These are phyloP conservation scores for Sparus aurata DNA, from an alignment of 2,797 vertebrate species.

Conservation along the genomic window DNA sequence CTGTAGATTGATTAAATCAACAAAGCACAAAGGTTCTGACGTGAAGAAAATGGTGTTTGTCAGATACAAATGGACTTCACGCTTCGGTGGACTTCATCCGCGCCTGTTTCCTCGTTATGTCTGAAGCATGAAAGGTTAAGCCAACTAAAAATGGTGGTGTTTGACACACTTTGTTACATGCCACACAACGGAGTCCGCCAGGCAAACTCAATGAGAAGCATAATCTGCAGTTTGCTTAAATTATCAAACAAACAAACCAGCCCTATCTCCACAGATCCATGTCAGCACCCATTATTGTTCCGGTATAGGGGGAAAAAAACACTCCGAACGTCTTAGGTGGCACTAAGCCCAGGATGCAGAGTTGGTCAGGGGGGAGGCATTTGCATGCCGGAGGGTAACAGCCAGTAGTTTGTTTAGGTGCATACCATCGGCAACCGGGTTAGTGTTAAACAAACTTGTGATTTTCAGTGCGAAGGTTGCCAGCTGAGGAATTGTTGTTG, in stretches of 20 bases:
- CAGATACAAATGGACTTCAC: slow-evolving; percentile 47
- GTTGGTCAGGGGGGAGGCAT: no score
- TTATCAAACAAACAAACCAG: slow-evolving; percentile 15
- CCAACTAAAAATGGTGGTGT: slow-evolving; percentile 13
- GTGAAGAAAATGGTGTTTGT: slow-evolving; percentile 50
- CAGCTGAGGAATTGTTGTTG: no score
- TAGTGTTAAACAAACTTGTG: no score
- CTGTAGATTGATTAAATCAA: slow-evolving; percentile 62
- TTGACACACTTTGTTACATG: slow-evolving; percentile 20
- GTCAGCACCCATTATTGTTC: no score
- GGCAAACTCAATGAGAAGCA: slow-evolving; percentile 15
- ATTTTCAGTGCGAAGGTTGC: no score
- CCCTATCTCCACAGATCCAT: background rate
- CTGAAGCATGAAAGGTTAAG: slow-evolving; percentile 44
- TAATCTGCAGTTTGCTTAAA: slow-evolving; percentile 34
- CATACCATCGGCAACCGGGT: no score
- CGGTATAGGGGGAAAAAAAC: background rate
- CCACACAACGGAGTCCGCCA: slow-evolving; percentile 14
- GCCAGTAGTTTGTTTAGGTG: no score
- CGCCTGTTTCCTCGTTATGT: slow-evolving; percentile 54
- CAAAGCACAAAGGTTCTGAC: slow-evolving; percentile 43
- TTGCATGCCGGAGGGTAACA: no score
- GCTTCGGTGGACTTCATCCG: slow-evolving; percentile 50
- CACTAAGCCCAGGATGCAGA: no score
- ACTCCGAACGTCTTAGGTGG: no score